Evolutionary conservation across 2,113 vertebrate genomes (phyloP), one percentile per base, ranked within the genome.

Genomic region (Alouatta palliata): DNA sequence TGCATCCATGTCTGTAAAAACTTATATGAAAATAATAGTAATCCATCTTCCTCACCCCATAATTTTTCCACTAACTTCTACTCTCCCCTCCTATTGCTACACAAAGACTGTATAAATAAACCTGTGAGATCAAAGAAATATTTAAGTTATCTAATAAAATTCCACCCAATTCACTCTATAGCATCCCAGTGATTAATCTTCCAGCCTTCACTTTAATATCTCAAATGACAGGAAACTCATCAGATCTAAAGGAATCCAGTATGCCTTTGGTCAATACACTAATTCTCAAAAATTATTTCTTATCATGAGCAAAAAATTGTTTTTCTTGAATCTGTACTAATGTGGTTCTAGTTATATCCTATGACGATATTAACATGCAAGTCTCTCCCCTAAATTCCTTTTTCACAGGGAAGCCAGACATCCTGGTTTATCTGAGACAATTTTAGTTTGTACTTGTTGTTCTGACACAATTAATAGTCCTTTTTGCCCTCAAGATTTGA

Each of bases 91-190:
- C 32, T 45, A 82, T 70, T 73, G 49, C 52, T 71, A 43, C 47
- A 73, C 35, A 35, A 92, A 90, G 23, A 92, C 6, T 27, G 11
- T 45, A 1, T 58, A 87, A 77, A 94, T 70, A 10, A 81, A 66
- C 40, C 49, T 58, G 52, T 16, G 25, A 8, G 11, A 6, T 73
- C 40, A 86, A 82, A 68, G 37, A 56, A 73, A 83, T 52, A 70
- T 71, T 90, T 61, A 66, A 94, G 23, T 71, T 35, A 83, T 43
- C 54, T 80, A 88, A 71, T 10, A 40, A 95, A 94, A 91, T 54
- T 21, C 37, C 14, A 73, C 4, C 45, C 43, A 64, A 19, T 16
- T 37, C 73, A 85, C 9, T 64, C 73, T 61, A 37, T 4, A 87
- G n/a, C 43, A 52, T 30, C 61, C 19, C 37, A 49, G 35, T 3